These are phyloP conservation scores for Epistrophe grossulariae DNA, from an alignment of 2,888 invertebrate species.

Conservation along the genomic window DNA sequence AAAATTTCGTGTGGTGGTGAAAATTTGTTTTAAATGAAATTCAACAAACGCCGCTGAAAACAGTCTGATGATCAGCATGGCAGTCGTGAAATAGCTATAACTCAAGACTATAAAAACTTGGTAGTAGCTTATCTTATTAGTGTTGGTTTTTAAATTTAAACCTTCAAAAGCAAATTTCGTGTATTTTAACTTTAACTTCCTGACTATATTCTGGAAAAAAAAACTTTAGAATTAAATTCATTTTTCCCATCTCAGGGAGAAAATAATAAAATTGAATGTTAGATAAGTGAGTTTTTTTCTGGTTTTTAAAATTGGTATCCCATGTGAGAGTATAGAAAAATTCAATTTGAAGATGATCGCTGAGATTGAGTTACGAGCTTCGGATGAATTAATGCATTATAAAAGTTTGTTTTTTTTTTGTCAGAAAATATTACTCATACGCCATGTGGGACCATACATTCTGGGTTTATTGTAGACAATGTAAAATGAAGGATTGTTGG, in stretches of 20 bases:
- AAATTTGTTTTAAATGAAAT: no score
- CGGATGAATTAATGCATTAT: constrained; percentile 44
- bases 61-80: no score
- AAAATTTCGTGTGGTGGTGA: no score
- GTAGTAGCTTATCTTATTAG: no score
- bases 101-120: no score
- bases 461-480: background rate
- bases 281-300: constrained; percentile 43
- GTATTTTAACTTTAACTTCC: background rate
- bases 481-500: background rate
- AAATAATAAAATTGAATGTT: constrained; percentile 37
- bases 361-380: constrained; percentile 54
- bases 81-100: no score
- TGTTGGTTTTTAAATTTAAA: no score
- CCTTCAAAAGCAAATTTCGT: no score
- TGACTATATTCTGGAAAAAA: constrained; percentile 5
- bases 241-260: background rate
- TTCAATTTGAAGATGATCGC: constrained; percentile 63
- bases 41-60: no score
- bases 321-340: constrained; percentile 28
- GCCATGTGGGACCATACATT: constrained; percentile 2
- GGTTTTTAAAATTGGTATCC: constrained; percentile 19
- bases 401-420: background rate
- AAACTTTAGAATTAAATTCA: constrained; percentile 20
- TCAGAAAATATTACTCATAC: constrained; percentile 27